A percentile compares a stretch with the other conserved stretches of the same genome.
Conservation (phyloP, 1,140 invertebrate species). For the Patella vulgata region DNA sequence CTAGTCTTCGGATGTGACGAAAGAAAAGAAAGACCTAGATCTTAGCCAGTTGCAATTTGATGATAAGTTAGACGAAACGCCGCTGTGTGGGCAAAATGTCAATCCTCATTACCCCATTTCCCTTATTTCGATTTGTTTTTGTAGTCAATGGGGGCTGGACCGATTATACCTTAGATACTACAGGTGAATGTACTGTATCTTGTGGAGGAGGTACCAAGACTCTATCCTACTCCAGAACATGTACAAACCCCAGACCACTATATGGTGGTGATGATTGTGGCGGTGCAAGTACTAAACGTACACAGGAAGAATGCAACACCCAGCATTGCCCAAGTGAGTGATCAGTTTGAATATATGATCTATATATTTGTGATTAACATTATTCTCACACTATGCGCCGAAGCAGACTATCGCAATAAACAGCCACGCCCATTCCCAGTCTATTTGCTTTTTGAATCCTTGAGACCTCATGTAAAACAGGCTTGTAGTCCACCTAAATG, state of each 20-base stretch:
- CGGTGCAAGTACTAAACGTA: constrained; percentile 6
- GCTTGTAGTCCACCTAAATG: background rate
- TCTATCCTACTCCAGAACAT: constrained; percentile 16
- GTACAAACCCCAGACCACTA: constrained; percentile 29
- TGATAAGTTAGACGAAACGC: no score
- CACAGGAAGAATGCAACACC: constrained; percentile 22
- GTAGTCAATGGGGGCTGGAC: constrained; percentile 37
- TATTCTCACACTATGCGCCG: no score
- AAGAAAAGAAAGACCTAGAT: no score
- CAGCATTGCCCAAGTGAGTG: constrained; percentile 26
- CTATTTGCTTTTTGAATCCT: background rate
- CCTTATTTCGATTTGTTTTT: background rate
- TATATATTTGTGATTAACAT: no score
- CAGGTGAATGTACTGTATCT: constrained; percentile 19
- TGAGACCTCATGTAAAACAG: background rate
- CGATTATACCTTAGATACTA: constrained; percentile 18
- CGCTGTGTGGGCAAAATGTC: no score
- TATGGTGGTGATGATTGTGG: constrained; percentile 22
- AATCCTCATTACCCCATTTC: no score
- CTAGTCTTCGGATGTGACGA: no score
- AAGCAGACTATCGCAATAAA: background rate
- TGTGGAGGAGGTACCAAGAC: constrained; percentile 32
- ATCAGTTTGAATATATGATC: no score
- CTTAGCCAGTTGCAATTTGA: no score
- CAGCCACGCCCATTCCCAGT: no score